phyloP scores from a whole-genome alignment of 1,140 invertebrate species.

The Drosophila leontia region DNA sequence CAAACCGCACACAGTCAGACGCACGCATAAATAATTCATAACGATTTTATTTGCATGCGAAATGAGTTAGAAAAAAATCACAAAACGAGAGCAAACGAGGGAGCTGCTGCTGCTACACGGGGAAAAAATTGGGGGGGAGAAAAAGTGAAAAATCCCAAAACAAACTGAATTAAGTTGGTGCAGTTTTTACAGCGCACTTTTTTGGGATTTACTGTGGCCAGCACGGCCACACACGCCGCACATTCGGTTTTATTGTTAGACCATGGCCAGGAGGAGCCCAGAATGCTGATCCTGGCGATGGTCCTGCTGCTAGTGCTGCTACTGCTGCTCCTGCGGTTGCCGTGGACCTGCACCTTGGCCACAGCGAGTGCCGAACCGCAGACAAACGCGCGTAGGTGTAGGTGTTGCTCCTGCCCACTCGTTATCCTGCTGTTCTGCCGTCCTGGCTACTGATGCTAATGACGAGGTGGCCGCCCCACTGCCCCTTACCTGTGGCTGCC shows the following conservation, averaged over 20 bases:
- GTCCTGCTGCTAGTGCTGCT: constrained; percentile 20
- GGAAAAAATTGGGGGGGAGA: constrained; percentile 31
- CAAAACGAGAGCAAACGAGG: constrained; percentile 15
- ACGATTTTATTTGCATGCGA: constrained; percentile 79
- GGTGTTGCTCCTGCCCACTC: constrained; percentile 16
- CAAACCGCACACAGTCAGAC: constrained; percentile 69
- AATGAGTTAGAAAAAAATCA: constrained; percentile 74
- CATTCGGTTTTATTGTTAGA: constrained; percentile 77
- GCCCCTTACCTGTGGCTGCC: constrained; percentile 33
- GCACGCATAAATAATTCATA: constrained; percentile 80
- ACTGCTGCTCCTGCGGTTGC: constrained; percentile 56
- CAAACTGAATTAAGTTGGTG: constrained; percentile 72
- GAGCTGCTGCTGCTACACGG: constrained; percentile 21
- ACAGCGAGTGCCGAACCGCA: constrained; percentile 68
- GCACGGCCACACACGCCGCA: constrained; percentile 49
- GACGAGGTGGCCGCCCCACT: constrained; percentile 53
- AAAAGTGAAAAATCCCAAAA: constrained; percentile 49
- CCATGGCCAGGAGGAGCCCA: constrained; percentile 29
- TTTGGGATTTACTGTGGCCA: constrained; percentile 48
- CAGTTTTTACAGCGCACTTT: constrained; percentile 56
- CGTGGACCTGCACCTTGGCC: constrained; percentile 67
- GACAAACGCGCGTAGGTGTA: constrained; percentile 75
- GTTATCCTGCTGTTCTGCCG: constrained; percentile 15
- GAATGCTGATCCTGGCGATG: constrained; percentile 7
- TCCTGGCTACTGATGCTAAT: constrained; percentile 68